phyloP scores from a whole-genome alignment of 2,797 vertebrate species.

The Falco rusticolus region DNA sequence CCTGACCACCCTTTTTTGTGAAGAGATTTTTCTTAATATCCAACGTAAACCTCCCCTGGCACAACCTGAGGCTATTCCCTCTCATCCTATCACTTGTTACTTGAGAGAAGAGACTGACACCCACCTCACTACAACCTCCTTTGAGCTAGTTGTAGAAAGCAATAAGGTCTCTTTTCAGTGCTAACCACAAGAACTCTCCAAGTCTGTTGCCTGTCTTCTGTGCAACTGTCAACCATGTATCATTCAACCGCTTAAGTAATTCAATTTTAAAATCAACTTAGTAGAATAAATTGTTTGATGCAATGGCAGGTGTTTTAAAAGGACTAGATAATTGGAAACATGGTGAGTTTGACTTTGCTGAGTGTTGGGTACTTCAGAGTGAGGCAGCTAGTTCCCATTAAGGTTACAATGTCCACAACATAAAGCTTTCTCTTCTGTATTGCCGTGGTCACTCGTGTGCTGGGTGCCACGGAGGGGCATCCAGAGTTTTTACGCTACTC shows the following conservation, averaged over 20 bases:
- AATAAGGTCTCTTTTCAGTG: neutral
- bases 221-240: neutral
- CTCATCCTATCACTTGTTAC: neutral
- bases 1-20: neutral
- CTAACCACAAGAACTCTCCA: neutral
- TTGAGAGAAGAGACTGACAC: neutral
- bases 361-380: neutral
- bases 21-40: neutral
- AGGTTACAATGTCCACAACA: no score
- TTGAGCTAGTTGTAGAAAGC: neutral
- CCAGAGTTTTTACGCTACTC: neutral
- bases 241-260: neutral
- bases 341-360: neutral
- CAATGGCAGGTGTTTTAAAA: neutral
- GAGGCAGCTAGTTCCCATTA: neutral
- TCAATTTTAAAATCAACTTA: neutral
- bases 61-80: neutral
- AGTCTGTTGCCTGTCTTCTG: neutral
- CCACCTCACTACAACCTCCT: neutral
- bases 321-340: neutral
- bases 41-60: neutral
- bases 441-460: neutral
- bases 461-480: accelerated
- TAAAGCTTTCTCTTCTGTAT: neutral
- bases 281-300: neutral